Base-by-base conservation (phyloP, 1,140 invertebrate species). In the Drosophila obscura region DNA sequence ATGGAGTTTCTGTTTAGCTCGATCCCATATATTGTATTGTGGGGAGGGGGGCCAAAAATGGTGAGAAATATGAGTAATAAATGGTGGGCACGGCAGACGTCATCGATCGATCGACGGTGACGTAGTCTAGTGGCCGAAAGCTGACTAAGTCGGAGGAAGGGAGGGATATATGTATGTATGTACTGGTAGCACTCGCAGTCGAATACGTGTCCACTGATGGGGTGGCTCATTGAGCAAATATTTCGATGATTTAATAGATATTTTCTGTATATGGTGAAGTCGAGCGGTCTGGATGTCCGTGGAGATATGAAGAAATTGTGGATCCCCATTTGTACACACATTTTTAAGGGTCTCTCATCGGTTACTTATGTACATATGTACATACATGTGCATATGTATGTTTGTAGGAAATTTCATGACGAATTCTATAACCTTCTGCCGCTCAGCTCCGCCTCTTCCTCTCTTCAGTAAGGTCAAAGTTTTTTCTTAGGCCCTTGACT, bases 401-500 rank as follows among this genome's bases (percentile, higher is more conserved):
- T 19, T 1, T 24, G 5, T 3, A 13, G 22, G 19, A 22, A 11
- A 9, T 22, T 48, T 35, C 41, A 39, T 71, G 48, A 61, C 41
- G 48, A 52, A 71, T 50, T 44, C 8, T 8, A 16, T 4, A 5
- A 73, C 59, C 60, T 73, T 73, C 58, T n/a, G 15, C 16, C 19
- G 16, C 28, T 31, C n/a, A 15, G 16, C 35, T 64, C 60, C 16
- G 15, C 46, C 28, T 26, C 26, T 58, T 57, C 19, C 15, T 5
- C 41, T 22, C 13, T 46, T 69, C 7, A 8, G 16, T 55, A 72
- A 74, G 72, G 72, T 74, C 61, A 74, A 74, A 75, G 62, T 71
- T 69, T 71, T 57, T 71, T 69, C 31, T 15, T 53, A 41, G 67
- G 56, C 67, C 67, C 68, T 72, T 72, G 67, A 72, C 68, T 72